These are phyloP conservation scores for Callochromis pleurospilus DNA, from an alignment of 2,113 vertebrate genomes.

Conservation along the genomic window DNA sequence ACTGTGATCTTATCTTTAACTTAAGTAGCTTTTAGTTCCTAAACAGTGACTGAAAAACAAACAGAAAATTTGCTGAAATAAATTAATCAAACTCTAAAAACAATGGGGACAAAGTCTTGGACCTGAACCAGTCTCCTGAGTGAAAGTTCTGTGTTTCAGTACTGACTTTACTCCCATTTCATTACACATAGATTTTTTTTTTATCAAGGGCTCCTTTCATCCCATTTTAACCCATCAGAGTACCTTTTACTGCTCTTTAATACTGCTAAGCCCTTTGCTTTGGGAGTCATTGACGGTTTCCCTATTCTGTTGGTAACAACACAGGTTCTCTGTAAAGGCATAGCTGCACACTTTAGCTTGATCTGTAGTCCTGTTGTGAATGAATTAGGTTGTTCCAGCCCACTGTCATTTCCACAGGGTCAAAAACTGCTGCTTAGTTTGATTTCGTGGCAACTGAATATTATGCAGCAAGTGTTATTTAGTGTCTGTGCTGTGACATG, in stretches of 20 bases:
- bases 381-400: neutral
- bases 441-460: neutral
- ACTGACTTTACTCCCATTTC: neutral
- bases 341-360: neutral
- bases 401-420: neutral
- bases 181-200: neutral
- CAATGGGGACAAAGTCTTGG: neutral
- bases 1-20: rapidly evolving
- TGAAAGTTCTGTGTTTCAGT: neutral
- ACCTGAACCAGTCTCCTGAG: neutral
- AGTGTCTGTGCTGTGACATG: neutral
- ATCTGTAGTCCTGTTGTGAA: neutral
- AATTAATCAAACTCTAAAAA: neutral
- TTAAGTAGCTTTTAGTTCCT: neutral
- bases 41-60: neutral
- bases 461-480: neutral
- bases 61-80: neutral
- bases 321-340: neutral
- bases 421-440: neutral
- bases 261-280: neutral
- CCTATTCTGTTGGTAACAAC: neutral
- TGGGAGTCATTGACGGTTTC: neutral
- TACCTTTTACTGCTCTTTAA: neutral
- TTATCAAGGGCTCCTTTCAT: neutral
- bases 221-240: neutral